Conservation (phyloP, 2,113 vertebrate species). For the Festucalex cinctus region DNA sequence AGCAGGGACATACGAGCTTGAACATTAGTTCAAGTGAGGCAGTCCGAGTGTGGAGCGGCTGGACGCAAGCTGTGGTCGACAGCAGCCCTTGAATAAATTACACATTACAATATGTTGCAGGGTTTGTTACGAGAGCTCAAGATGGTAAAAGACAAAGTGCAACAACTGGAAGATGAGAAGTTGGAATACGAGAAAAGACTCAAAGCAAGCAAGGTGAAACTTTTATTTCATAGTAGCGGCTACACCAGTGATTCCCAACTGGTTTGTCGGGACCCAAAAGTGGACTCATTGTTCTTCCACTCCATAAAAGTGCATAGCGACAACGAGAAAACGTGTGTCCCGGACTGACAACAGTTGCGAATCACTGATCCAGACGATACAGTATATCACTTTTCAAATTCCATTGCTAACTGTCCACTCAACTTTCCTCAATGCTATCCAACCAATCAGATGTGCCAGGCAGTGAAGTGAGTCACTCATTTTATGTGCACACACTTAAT, state of each 20-base stretch:
- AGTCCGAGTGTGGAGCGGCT: no score
- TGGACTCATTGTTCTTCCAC: no score
- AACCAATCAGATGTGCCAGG: slow-evolving; percentile 47
- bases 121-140: slow-evolving; percentile 84
- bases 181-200: slow-evolving; percentile 89
- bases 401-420: slow-evolving; percentile 45
- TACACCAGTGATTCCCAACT: background rate
- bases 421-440: slow-evolving; percentile 56
- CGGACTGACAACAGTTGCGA: background rate
- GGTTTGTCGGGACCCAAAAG: background rate
- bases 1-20: no score
- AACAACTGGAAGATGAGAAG: slow-evolving; percentile 91
- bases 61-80: no score
- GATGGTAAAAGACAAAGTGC: slow-evolving; percentile 88
- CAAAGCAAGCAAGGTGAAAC: slow-evolving; percentile 88
- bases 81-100: no score
- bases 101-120: slow-evolving; percentile 56
- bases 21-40: no score
- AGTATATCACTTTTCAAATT: slow-evolving; percentile 35
- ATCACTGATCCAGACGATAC: background rate
- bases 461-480: slow-evolving; percentile 55
- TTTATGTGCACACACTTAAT: background rate
- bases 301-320: no score
- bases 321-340: background rate
- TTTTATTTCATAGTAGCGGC: slow-evolving; percentile 3